Evolutionary conservation across 2,797 vertebrate genomes (phyloP).

Genomic region (Bradypus variegatus): DNA sequence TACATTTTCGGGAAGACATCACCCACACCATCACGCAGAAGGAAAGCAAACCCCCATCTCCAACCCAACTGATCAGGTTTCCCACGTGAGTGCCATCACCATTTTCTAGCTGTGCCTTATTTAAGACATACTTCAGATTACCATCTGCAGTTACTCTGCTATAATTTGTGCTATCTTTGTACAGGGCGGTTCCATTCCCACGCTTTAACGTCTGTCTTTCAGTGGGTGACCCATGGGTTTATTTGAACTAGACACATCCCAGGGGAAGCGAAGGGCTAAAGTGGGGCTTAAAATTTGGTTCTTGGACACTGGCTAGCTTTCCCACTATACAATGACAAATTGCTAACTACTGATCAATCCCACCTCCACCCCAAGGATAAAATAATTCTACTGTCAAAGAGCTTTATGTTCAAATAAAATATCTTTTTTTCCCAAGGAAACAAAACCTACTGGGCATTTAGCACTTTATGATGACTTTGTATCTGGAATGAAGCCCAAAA

Average conservation of each 20-base stretch:
- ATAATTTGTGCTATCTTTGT: conserved; percentile 28
- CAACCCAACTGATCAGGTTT: background rate
- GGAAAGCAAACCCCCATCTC: background rate
- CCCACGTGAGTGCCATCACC: background rate
- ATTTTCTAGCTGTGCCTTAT: background rate
- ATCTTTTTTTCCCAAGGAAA: conserved; percentile 63
- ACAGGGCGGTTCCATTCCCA: conserved; percentile 34
- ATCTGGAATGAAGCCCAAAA: conserved; percentile 63
- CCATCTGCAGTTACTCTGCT: background rate
- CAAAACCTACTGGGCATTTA: conserved; percentile 58
- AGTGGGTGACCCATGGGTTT: background rate
- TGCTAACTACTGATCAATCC: background rate
- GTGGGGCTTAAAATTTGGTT: background rate
- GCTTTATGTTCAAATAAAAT: background rate
- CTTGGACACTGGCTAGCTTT: background rate
- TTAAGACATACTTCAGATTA: background rate
- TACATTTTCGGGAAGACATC: background rate
- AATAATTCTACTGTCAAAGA: background rate
- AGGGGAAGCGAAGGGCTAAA: background rate
- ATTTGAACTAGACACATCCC: background rate
- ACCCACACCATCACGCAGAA: background rate
- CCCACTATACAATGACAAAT: background rate
- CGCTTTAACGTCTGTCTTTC: background rate
- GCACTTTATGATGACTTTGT: conserved; percentile 60
- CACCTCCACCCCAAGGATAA: background rate